Percentiles rank a stretch among this genome's conserved stretches.
These are phyloP conservation scores for Crambe crambe DNA, from an alignment of 37 sponge, comb jelly and placozoan genomes.

Conservation along the genomic window DNA sequence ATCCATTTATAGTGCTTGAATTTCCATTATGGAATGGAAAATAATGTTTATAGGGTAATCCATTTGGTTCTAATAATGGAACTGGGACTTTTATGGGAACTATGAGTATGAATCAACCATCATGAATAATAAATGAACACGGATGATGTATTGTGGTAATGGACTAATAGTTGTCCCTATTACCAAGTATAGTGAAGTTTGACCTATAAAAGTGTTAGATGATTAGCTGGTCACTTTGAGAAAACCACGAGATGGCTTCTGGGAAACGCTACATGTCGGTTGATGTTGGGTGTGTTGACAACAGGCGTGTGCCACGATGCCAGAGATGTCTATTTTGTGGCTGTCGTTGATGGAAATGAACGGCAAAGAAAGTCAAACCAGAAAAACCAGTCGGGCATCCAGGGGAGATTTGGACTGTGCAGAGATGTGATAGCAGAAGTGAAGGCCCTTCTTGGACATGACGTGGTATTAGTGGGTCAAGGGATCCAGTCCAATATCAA, in stretches of 20 bases:
- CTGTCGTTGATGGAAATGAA: slow-evolving; percentile 39
- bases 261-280: slow-evolving; percentile 10
- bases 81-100: too few species aligned
- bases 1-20: too few species aligned
- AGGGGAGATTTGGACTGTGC: slow-evolving; percentile 32
- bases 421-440: slow-evolving; percentile 32
- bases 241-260: slow-evolving; percentile 20
- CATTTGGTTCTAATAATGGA: too few species aligned
- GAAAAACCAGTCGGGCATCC: slow-evolving; percentile 26
- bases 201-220: too few species aligned
- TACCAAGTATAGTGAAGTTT: too few species aligned
- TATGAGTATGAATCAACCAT: too few species aligned
- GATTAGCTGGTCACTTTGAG: too few species aligned
- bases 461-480: slow-evolving; percentile 52
- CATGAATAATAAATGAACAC: too few species aligned
- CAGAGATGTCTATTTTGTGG: slow-evolving; percentile 28
- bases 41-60: too few species aligned
- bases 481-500: slow-evolving; percentile 26
- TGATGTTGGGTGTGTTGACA: slow-evolving; percentile 53
- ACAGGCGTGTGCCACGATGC: slow-evolving; percentile 42
- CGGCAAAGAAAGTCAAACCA: slow-evolving; percentile 21
- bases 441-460: slow-evolving; percentile 32
- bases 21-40: too few species aligned
- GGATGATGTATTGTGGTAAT: too few species aligned
- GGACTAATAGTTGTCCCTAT: too few species aligned